Conservation (phyloP, 2,797 vertebrate genomes). For the Steatocranus sp. region DNA sequence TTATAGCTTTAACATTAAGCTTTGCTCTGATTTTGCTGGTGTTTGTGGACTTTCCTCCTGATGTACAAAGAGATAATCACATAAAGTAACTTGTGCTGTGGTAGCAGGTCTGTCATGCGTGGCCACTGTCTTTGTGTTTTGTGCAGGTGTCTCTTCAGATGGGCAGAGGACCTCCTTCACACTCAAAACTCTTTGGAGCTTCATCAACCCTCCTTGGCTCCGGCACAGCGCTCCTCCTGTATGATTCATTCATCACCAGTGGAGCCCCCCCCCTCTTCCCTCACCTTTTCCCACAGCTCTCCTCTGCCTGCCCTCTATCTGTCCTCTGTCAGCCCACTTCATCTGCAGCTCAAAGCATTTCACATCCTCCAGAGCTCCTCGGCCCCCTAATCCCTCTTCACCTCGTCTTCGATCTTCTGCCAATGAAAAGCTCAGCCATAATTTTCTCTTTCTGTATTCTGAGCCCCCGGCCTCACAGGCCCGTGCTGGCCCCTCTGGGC, state of each 20-base stretch:
- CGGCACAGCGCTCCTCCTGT: neutral
- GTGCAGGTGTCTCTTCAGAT: conserved; percentile 42
- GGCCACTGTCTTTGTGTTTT: neutral
- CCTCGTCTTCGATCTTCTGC: neutral
- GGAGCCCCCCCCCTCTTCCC: neutral
- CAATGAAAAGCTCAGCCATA: conserved; percentile 27
- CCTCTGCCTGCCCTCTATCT: neutral
- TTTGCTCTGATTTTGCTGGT: neutral
- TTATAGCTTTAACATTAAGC: neutral
- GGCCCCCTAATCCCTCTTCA: neutral
- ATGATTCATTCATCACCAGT: neutral
- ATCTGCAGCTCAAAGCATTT: conserved; percentile 1
- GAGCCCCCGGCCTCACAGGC: conserved; percentile 17
- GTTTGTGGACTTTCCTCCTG: neutral
- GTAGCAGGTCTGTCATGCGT: neutral
- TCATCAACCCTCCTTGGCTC: neutral
- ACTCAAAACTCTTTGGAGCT: conserved; percentile 4
- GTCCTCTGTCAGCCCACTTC: neutral
- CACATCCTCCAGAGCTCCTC: neutral
- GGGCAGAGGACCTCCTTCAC: conserved; percentile 8
- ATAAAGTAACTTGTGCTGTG: neutral
- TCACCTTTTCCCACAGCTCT: neutral
- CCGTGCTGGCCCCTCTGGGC: neutral
- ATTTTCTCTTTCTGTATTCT: conserved; percentile 5
- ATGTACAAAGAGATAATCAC: neutral